These are phyloP conservation scores for Argyresthia goedartella DNA, from an alignment of 2,888 invertebrate species.

Conservation along the genomic window DNA sequence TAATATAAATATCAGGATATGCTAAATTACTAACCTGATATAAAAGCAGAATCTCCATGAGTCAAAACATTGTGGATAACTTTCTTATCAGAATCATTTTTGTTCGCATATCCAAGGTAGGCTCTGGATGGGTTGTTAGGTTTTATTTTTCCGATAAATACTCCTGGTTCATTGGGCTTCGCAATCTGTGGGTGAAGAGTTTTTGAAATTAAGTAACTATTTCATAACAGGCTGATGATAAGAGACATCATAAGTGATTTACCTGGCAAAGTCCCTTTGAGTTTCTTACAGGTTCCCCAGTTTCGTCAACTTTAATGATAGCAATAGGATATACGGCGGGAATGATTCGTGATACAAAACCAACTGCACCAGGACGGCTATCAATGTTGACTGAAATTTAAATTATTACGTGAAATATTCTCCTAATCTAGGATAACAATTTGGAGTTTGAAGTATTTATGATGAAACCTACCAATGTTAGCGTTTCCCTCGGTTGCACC, in stretches of 20 bases:
- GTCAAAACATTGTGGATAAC: conserved; percentile 89
- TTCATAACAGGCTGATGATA: neutral
- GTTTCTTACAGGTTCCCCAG: conserved; percentile 93
- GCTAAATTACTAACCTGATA: conserved; percentile 85
- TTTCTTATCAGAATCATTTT: conserved; percentile 94
- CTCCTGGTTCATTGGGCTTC: conserved; percentile 90
- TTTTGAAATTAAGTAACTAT: neutral
- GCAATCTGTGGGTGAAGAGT: conserved; percentile 49
- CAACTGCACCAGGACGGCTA: conserved; percentile 95
- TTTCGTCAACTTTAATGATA: conserved; percentile 91
- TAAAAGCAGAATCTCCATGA: conserved; percentile 95
- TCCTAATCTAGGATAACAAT: no score
- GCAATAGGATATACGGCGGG: conserved; percentile 94
- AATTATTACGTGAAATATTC: no score
- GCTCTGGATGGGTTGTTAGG: conserved; percentile 91
- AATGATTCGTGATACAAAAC: conserved; percentile 92
- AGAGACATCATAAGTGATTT: conserved; percentile 9
- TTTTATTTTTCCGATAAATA: conserved; percentile 96
- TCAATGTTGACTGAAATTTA: conserved; percentile 86
- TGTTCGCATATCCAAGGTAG: conserved; percentile 96
- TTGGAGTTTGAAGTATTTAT: no score
- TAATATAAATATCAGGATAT: no score
- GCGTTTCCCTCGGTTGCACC: conserved; percentile 99
- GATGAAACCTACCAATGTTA: conserved; percentile 78
- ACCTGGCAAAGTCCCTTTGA: conserved; percentile 86